A percentile compares a stretch with the other conserved stretches of the same genome.
Evolutionary conservation across 1,140 invertebrate species (phyloP).

Genomic region (Hesperophylax magnus): DNA sequence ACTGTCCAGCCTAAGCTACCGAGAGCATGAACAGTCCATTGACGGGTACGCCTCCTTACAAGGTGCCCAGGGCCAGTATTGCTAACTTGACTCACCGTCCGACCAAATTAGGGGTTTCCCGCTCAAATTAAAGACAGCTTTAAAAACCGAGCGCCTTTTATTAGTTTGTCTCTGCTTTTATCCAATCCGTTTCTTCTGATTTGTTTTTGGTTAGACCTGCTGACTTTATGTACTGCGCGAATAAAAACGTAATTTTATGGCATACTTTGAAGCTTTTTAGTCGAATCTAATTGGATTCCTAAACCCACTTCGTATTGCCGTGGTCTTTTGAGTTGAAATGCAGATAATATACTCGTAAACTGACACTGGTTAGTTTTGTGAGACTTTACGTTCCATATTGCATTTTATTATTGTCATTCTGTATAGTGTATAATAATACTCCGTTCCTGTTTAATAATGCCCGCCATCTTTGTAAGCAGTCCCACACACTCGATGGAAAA

Average conservation of each 20-base stretch:
- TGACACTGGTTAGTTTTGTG: neutral
- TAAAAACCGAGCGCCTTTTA: conserved; percentile 1
- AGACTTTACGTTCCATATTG: neutral
- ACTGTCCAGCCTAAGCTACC: neutral
- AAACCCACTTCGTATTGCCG: neutral
- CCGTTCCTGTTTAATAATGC: neutral
- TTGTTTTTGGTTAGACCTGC: neutral
- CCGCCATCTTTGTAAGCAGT: neutral
- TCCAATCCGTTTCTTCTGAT: neutral
- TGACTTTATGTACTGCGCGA: neutral
- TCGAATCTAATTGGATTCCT: neutral
- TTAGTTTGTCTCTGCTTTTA: neutral
- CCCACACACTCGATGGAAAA: neutral
- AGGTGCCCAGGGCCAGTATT: conserved; percentile 1
- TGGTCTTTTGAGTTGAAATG: no score
- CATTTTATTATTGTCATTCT: neutral
- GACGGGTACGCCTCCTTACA: neutral
- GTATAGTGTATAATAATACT: neutral
- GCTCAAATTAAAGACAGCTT: conserved; percentile 12
- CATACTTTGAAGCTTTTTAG: neutral
- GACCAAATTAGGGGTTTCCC: conserved; percentile 12
- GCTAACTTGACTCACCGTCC: neutral
- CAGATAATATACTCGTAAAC: neutral
- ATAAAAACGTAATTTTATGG: neutral
- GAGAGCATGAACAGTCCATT: neutral